These are phyloP conservation scores for Bolborhynchus lineola DNA, from an alignment of 2,113 vertebrate genomes.

Conservation along the genomic window DNA sequence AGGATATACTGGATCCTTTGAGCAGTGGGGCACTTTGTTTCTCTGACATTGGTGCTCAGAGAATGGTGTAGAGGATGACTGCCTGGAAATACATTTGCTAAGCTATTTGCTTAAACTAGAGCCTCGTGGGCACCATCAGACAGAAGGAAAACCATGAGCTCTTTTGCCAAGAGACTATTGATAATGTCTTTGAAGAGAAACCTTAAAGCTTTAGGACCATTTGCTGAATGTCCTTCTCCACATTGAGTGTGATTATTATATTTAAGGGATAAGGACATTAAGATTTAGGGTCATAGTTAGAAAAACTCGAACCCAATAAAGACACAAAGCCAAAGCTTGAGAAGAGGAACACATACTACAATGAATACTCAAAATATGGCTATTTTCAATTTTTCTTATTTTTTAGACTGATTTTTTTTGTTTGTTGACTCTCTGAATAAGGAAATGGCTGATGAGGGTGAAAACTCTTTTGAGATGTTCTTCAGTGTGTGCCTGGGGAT, in stretches of 20 bases:
- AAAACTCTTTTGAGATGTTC: neutral
- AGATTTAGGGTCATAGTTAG: neutral
- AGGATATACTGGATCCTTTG: neutral
- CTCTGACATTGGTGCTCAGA: neutral
- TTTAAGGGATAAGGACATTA: neutral
- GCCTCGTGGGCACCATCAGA: conserved; percentile 30
- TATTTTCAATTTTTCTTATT: neutral
- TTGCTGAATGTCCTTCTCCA: conserved; percentile 6
- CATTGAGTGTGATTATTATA: conserved; percentile 5
- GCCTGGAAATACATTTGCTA: conserved; percentile 9
- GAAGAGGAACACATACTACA: neutral
- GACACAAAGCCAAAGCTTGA: neutral
- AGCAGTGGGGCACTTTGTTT: neutral
- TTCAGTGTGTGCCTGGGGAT: neutral
- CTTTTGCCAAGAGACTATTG: conserved; percentile 22
- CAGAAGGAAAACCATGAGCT: conserved; percentile 11
- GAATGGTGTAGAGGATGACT: neutral
- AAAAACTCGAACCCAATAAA: neutral
- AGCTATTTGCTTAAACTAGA: conserved; percentile 45
- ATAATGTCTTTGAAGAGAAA: neutral
- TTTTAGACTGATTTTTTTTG: neutral
- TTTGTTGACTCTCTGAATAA: neutral
- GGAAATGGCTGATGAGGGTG: neutral
- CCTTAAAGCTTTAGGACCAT: neutral
- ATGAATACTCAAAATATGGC: neutral